phyloP scores from a whole-genome alignment of 2,797 vertebrate genomes.

The Otus scops region DNA sequence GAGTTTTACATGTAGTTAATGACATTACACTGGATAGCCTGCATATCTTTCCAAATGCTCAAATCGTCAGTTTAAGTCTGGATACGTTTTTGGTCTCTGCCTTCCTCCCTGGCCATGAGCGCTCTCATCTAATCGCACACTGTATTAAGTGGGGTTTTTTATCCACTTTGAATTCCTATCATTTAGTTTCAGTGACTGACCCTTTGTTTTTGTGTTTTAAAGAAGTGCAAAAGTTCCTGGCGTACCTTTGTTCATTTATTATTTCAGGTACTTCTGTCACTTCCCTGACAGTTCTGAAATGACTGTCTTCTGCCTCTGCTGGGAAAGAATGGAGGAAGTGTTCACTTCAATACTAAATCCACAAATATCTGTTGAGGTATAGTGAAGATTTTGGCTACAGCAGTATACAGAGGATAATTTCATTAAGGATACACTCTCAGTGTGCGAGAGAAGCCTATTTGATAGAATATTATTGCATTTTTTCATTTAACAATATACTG shows the following conservation, averaged over 20 bases:
- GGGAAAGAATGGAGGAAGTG: background rate
- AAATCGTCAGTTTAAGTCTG: background rate
- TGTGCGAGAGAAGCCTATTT: slow-evolving; percentile 7
- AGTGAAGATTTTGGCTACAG: background rate
- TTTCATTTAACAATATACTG: slow-evolving; percentile 4
- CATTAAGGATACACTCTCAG: background rate
- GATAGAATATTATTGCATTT: slow-evolving; percentile 3
- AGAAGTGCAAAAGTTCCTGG: background rate
- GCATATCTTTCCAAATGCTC: background rate
- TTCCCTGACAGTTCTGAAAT: background rate
- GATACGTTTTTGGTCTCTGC: background rate
- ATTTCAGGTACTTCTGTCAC: background rate
- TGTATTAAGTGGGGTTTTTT: background rate
- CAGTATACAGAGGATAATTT: background rate
- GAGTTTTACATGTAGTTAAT: background rate
- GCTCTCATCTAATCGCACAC: background rate
- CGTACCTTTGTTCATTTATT: background rate
- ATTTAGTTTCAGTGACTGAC: rapidly evolving
- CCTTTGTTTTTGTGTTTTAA: background rate
- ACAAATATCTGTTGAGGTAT: background rate
- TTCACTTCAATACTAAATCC: background rate
- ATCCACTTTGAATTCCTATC: background rate
- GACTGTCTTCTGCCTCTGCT: background rate
- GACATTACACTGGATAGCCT: background rate
- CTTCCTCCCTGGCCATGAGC: background rate